Evolutionary conservation across 1,140 invertebrate species (phyloP), one percentile per base, ranked within the genome.

Genomic region (Polypedilum pembai): DNA sequence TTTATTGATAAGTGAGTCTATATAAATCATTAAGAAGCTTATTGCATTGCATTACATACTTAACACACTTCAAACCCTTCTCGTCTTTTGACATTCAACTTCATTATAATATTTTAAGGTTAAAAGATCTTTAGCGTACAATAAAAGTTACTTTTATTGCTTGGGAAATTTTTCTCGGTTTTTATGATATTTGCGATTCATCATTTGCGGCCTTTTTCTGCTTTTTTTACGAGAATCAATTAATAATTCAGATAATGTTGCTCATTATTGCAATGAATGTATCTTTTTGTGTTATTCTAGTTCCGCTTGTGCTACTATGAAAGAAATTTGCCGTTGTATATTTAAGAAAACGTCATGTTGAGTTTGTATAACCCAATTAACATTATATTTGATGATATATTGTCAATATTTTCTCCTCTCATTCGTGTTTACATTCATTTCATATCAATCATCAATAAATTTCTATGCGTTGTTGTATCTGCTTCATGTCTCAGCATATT

Each of bases 361-460:
- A 56, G 10, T 56, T 56, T n/a, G 18, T 69, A 56, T 56, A 56
- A 56, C 45, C 45, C 45, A 56, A 56, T 56, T 56, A 56, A 56
- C n/a, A 56, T 33, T 56, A 56, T n/a, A 56, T 56, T 56, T 56
- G 45, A 56, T 56, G 45, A 56, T 56, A 56, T n/a, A 56, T 56
- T n/a, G 45, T 56, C 45, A 56, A 15, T 56, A 69, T 69, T 69
- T 69, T 69, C 65, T 10, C 2, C 65, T 69, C 65, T 56, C 8
- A 56, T 8, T 56, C 20, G n/a, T 69, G 65, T 69, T 69, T 69
- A 18, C 65, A 69, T 69, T 69, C n/a, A 15, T 56, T 56, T 56
- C 45, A n/a, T 56, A 69, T 69, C 65, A 69, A 69, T 69, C 65
- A 69, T 69, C 65, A 21, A 69, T 69, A 69, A 69, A 18, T 69